Evolutionary conservation across 1,140 invertebrate species (phyloP).

Genomic region (Holcopasites calliopsidis): DNA sequence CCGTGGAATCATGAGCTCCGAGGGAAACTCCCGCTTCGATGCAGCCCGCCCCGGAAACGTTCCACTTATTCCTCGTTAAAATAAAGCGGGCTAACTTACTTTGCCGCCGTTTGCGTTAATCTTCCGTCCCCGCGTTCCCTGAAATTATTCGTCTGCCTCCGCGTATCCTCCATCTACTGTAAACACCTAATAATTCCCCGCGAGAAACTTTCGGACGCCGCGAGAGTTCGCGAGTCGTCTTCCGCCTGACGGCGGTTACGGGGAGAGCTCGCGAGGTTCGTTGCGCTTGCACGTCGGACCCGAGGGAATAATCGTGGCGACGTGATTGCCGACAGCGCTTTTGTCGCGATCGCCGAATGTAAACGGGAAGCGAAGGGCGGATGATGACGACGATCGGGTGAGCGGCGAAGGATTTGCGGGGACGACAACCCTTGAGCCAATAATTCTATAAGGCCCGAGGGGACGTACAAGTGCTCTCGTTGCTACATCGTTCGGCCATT

Average conservation of each 20-base stretch:
- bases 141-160: background rate
- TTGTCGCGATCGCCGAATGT: background rate
- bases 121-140: constrained; percentile 12
- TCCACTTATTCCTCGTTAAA: constrained; percentile 17
- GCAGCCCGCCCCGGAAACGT: background rate
- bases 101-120: constrained; percentile 20
- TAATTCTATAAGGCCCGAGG: constrained; percentile 39
- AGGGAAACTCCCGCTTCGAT: background rate
- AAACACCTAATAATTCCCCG: constrained; percentile 22
- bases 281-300: too few relatives aligned
- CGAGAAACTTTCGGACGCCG: background rate
- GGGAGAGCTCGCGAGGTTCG: too few relatives aligned
- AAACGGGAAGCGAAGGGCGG: background rate
- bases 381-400: constrained; percentile 6
- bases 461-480: constrained; percentile 44
- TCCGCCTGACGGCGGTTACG: background rate
- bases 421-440: constrained; percentile 32
- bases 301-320: background rate
- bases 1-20: background rate
- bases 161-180: constrained; percentile 28
- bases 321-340: accelerated
- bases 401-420: constrained; percentile 9
- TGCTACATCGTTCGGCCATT: constrained; percentile 61
- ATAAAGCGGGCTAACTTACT: constrained; percentile 34
- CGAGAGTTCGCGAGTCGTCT: background rate